Conservation (phyloP, 2,113 vertebrate genomes). For the Smithornis capensis region DNA sequence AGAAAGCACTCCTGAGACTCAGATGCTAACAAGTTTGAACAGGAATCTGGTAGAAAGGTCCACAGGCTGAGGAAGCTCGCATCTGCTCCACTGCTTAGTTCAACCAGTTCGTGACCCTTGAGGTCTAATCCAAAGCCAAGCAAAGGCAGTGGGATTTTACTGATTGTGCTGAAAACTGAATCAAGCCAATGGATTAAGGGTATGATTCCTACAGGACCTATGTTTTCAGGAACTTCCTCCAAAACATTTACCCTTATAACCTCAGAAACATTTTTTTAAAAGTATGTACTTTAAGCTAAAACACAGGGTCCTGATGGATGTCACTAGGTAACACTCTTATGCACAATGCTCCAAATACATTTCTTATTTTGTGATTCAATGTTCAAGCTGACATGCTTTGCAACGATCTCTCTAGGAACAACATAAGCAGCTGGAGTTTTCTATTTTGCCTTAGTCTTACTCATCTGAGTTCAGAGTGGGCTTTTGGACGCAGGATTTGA, state of each 20-base stretch:
- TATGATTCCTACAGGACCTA: constrained; percentile 42
- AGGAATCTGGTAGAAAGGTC: constrained; percentile 49
- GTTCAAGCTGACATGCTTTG: background rate
- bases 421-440: background rate
- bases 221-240: constrained; percentile 47
- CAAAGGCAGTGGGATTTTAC: constrained; percentile 53
- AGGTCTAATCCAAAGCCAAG: constrained; percentile 52
- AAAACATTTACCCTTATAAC: constrained; percentile 54
- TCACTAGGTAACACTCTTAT: background rate
- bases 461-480: background rate
- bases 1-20: constrained; percentile 46
- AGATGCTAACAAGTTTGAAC: constrained; percentile 44
- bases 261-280: constrained; percentile 22
- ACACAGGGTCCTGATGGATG: background rate
- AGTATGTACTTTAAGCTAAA: constrained; percentile 41
- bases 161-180: constrained; percentile 57
- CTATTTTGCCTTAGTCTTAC: background rate
- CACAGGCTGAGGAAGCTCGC: background rate
- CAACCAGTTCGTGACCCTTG: constrained; percentile 38
- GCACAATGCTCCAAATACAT: background rate
- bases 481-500: background rate
- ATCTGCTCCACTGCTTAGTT: constrained; percentile 53
- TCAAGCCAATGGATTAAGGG: constrained; percentile 46
- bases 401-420: background rate
- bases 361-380: constrained; percentile 25